Percentiles rank a stretch among this genome's conserved stretches.
phyloP scores from a whole-genome alignment of 2,113 vertebrate genomes.

The Pan paniscus region DNA sequence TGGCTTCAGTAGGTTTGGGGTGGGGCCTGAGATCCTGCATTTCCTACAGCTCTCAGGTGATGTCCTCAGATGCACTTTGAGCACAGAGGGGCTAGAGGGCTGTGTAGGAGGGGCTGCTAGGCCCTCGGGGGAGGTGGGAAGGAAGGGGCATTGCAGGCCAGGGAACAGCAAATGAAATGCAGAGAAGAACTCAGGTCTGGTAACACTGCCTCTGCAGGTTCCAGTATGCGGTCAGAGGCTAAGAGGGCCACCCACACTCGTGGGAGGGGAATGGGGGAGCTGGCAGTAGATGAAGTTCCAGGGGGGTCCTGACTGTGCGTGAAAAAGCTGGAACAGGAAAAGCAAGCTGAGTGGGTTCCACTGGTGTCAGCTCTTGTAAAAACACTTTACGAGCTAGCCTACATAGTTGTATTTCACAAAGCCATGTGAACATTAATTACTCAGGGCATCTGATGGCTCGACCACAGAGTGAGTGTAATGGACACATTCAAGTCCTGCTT shows the following conservation, averaged over 20 bases:
- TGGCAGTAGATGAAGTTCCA: not conserved
- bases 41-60: not conserved
- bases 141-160: not conserved
- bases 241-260: not conserved
- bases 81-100: not conserved
- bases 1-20: not conserved
- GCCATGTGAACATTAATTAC: not conserved
- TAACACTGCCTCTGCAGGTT: not conserved
- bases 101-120: not conserved
- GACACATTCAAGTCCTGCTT: not conserved
- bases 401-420: slow-evolving; percentile 34
- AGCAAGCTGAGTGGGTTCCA: slow-evolving; percentile 37
- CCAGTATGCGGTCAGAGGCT: not conserved
- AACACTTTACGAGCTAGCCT: slow-evolving; percentile 51
- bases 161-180: not conserved
- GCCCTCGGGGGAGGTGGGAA: not conserved
- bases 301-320: not conserved
- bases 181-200: not conserved
- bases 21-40: not conserved
- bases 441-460: not conserved
- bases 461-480: not conserved
- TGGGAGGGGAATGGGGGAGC: not conserved
- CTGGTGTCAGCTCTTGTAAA: slow-evolving; percentile 62
- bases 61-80: not conserved
- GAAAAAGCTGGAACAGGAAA: slow-evolving; percentile 57